Percentiles rank a stretch among this genome's conserved stretches.
Evolutionary conservation across 2,888 invertebrate species (phyloP).

Genomic region (Drosophila testacea): DNA sequence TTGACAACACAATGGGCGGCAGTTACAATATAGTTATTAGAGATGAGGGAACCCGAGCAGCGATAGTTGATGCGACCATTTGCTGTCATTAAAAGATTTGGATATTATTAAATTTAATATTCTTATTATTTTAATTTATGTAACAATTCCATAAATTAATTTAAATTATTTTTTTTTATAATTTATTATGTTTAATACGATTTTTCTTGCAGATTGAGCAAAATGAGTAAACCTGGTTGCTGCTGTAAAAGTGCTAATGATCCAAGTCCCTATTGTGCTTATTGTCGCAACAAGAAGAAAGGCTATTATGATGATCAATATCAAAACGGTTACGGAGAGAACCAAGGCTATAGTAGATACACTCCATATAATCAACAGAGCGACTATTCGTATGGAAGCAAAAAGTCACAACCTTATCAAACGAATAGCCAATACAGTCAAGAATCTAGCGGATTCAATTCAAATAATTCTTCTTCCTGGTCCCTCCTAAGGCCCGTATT

Average conservation of each 20-base stretch:
- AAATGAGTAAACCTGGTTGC: slow-evolving; percentile 39
- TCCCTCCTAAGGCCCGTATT: slow-evolving; percentile 64
- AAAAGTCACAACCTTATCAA: neutral
- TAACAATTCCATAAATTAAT: too few species aligned
- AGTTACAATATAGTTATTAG: slow-evolving; percentile 86
- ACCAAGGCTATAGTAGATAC: neutral
- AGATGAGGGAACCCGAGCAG: slow-evolving; percentile 86
- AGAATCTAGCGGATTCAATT: neutral
- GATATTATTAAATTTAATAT: neutral
- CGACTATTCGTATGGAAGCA: slow-evolving; percentile 13
- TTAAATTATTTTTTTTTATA: neutral
- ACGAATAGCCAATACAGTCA: neutral
- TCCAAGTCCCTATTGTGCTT: slow-evolving; percentile 8
- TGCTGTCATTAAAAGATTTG: slow-evolving; percentile 45
- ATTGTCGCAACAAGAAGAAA: slow-evolving; percentile 15
- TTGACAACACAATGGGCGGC: slow-evolving; percentile 88
- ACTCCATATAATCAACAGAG: neutral
- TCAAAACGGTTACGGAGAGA: neutral
- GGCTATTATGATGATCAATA: neutral
- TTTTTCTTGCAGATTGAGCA: slow-evolving; percentile 15
- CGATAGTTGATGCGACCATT: slow-evolving; percentile 82
- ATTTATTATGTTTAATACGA: too few species aligned
- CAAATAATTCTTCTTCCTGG: slow-evolving; percentile 49
- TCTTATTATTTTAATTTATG: neutral
- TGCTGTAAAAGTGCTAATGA: slow-evolving; percentile 41